Conservation (phyloP, 2,797 vertebrate genomes). For the Molossus molossus region DNA sequence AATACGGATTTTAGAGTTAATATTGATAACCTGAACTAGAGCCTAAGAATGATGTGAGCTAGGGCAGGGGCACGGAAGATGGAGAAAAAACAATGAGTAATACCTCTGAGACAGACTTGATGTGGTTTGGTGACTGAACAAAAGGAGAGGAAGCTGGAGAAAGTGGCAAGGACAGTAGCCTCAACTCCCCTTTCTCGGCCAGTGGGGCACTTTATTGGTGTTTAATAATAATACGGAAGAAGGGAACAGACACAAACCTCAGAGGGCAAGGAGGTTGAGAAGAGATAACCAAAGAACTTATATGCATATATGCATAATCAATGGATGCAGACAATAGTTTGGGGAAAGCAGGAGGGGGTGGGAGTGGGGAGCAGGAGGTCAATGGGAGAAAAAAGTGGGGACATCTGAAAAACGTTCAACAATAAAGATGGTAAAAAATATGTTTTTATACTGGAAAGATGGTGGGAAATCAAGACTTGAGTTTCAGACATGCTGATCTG, state of each 20-base stretch:
- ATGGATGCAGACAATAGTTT: too few relatives aligned
- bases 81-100: background rate
- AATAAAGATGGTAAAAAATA: too few relatives aligned
- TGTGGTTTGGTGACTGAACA: background rate
- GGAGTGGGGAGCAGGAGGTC: too few relatives aligned
- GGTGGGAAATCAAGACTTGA: background rate
- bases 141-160: background rate
- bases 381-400: too few relatives aligned
- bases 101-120: background rate
- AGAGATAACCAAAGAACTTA: too few relatives aligned
- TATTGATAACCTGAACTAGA: background rate
- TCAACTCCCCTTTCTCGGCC: background rate
- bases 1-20: background rate
- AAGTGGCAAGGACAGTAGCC: background rate
- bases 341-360: too few relatives aligned
- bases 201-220: background rate
- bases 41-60: background rate
- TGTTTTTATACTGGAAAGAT: background rate
- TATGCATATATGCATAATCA: too few relatives aligned
- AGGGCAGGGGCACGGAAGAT: background rate
- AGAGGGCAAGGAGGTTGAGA: too few relatives aligned
- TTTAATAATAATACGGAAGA: background rate
- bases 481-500: background rate
- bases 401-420: too few relatives aligned
- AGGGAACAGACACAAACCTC: background rate